Conservation (phyloP, 2,797 vertebrate species). For the Anguilla marmorata region DNA sequence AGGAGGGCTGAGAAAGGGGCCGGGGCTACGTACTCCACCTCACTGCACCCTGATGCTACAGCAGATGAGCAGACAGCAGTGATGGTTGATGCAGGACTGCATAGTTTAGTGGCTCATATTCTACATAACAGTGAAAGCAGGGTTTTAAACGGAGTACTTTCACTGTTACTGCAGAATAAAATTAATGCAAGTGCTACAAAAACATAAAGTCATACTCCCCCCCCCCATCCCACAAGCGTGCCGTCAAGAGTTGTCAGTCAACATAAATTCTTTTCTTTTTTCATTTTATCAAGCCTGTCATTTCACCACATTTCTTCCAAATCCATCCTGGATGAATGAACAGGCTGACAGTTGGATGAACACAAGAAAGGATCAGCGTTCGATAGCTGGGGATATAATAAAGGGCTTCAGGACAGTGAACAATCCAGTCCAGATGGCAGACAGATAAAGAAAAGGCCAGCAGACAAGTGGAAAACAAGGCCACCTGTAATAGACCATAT, state of each 20-base stretch:
- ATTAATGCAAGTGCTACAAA: neutral
- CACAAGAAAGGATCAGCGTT: neutral
- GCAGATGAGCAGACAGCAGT: neutral
- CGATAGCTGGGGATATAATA: constrained; percentile 5
- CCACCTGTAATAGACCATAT: neutral
- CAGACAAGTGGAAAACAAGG: constrained; percentile 2
- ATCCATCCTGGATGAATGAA: neutral
- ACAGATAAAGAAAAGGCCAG: constrained; percentile 6
- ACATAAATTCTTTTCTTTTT: neutral
- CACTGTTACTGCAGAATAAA: neutral
- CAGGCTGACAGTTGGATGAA: neutral
- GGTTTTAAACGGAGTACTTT: constrained; percentile 42
- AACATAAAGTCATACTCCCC: neutral
- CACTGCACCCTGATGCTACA: neutral
- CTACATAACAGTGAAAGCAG: constrained; percentile 30
- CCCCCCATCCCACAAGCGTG: neutral
- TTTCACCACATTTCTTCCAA: neutral
- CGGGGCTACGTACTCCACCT: neutral
- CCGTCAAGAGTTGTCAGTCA: neutral
- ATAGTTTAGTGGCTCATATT: neutral
- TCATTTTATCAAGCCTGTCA: neutral
- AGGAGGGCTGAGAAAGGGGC: neutral
- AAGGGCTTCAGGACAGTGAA: neutral
- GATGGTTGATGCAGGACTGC: neutral
- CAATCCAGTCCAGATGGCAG: neutral